Base-by-base conservation (phyloP, 2,888 invertebrate species). In the Sturmia bella region DNA sequence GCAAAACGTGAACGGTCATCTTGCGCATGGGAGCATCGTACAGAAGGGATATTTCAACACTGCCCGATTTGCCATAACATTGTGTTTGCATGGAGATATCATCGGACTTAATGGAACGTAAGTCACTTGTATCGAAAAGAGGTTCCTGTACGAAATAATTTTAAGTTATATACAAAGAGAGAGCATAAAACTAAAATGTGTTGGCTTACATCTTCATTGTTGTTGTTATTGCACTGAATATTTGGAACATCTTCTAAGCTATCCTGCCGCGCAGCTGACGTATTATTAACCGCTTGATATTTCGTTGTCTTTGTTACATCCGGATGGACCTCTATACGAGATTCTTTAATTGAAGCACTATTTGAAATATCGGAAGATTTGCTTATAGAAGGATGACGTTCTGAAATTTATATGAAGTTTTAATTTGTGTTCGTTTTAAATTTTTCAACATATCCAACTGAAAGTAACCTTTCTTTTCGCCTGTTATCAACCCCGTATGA, bases 1-100 rank as follows among this genome's bases (percentile, higher is more conserved):
- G 97, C 84, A 98, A 92, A 69, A 98, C 95, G 87, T 97, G 97
- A 24, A 98, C 95, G 54, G 96, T 96, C 96, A 98, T 97, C 91
- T 96, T 96, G 79, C 96, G 93, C 91, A 97, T 96, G 7, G 96
- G 96, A 13, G 97, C 96, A 89, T 98, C 97, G 90, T 98, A 98
- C 39, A 96, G 92, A 87, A 98, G 93, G 7, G 97, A 96, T 80
- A 98, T 94, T 91, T 98, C 97, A 83, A 98, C 92, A 83, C 95
- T 94, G 6, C 98, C 97, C 84, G 96, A 94, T 83, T 93, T 92
- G 0, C 88, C 87, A 48, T 85, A 78, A 43, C 86, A 84, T 76
- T 90, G 84, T 90, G 91, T 94, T 87, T 90, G 92, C 88, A 90
- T 93, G 84, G 85, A 85, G 81, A 89, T 87, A 80, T 89, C 89